A percentile compares a stretch with the other conserved stretches of the same genome.
phyloP scores from a whole-genome alignment of 2,797 vertebrate genomes.

The Gila robusta region DNA sequence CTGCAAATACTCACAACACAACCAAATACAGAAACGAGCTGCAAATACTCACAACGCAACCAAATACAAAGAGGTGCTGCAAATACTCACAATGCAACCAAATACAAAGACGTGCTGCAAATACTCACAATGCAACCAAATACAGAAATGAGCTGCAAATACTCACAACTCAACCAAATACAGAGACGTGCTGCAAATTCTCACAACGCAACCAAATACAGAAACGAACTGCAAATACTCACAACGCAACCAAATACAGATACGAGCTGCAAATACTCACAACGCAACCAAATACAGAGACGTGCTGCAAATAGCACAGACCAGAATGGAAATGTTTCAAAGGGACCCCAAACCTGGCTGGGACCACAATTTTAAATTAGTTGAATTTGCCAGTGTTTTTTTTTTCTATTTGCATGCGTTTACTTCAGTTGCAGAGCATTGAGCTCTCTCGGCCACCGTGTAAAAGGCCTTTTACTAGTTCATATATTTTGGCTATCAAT shows the following conservation, averaged over 20 bases:
- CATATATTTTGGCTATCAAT: neutral
- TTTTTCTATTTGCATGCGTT: too few relatives aligned
- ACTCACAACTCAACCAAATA: neutral
- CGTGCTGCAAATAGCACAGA: neutral
- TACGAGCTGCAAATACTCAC: neutral
- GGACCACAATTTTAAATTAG: too few relatives aligned
- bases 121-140: neutral
- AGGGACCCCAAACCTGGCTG: too few relatives aligned
- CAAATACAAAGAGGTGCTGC: neutral
- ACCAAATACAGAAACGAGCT: neutral
- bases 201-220: neutral
- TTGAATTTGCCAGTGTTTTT: too few relatives aligned
- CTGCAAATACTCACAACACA: neutral
- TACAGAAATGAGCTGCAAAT: neutral
- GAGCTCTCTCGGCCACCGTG: too few relatives aligned
- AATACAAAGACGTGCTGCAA: neutral
- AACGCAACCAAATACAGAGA: neutral
- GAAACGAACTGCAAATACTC: too few relatives aligned
- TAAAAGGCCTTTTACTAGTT: neutral
- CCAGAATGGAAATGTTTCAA: too few relatives aligned
- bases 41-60: neutral
- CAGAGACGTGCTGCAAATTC: neutral
- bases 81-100: neutral
- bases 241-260: too few relatives aligned
- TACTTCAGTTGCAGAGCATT: too few relatives aligned